These are phyloP conservation scores for Peromyscus attwateri DNA, from an alignment of 2,797 vertebrate genomes.

Conservation along the genomic window DNA sequence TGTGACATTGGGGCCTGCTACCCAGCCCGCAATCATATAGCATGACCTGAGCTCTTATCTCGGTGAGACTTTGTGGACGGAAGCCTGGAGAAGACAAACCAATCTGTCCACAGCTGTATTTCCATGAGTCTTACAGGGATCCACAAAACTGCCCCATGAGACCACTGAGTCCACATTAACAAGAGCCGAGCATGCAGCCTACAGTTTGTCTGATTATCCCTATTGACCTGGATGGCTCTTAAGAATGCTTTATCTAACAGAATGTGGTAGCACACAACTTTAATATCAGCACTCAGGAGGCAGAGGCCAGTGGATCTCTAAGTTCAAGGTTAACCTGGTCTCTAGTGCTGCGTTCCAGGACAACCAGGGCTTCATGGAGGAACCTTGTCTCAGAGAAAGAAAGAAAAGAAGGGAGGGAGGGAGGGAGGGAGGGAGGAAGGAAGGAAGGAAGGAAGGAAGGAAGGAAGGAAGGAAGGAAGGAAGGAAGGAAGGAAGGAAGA, in stretches of 20 bases:
- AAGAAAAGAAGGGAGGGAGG: accelerated
- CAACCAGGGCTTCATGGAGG: background rate
- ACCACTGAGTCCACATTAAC: background rate
- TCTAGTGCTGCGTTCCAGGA: background rate
- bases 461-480: too few relatives aligned
- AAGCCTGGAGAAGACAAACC: background rate
- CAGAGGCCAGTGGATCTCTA: background rate
- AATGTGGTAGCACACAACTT: background rate
- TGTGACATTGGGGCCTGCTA: background rate
- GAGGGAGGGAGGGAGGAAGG: background rate
- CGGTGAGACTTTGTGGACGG: background rate
- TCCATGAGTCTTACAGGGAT: background rate
- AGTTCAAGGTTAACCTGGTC: background rate
- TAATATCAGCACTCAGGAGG: background rate
- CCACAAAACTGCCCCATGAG: background rate
- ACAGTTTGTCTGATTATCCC: background rate
- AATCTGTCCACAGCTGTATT: background rate
- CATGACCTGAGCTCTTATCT: background rate
- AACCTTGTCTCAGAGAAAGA: background rate
- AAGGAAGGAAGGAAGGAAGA: too few relatives aligned
- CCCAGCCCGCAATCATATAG: background rate
- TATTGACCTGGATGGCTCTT: background rate
- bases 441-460: accelerated
- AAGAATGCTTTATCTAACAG: conserved; percentile 7
- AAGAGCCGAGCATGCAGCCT: background rate